These are phyloP conservation scores for Urocolius indicus DNA, from an alignment of 2,113 vertebrate species.

Conservation along the genomic window DNA sequence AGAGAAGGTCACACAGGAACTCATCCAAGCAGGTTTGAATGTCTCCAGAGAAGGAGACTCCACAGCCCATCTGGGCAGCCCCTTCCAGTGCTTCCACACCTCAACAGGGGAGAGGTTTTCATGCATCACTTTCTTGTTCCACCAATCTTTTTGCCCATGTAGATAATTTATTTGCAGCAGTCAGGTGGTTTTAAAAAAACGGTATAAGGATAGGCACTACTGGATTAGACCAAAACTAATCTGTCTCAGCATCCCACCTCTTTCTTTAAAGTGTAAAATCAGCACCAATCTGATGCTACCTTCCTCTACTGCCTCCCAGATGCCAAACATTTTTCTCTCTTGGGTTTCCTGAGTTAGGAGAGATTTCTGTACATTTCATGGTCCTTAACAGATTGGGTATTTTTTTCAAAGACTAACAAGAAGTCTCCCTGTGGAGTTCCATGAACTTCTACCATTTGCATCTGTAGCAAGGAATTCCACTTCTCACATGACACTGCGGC, in stretches of 20 bases:
- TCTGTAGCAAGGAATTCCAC: not conserved
- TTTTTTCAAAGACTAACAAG: not conserved
- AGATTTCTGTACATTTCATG: not conserved
- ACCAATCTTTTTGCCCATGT: not conserved
- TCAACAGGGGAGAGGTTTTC: not conserved
- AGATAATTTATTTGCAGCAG: not conserved
- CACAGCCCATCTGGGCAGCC: no score
- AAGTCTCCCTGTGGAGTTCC: not conserved
- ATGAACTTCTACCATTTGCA: not conserved
- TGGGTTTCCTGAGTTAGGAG: not conserved
- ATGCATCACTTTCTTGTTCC: not conserved
- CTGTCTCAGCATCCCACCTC: not conserved
- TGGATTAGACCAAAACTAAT: not conserved
- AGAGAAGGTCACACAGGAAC: no score
- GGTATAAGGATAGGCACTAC: not conserved
- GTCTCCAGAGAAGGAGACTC: no score
- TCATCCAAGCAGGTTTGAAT: no score
- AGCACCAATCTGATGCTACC: not conserved
- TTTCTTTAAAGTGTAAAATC: not conserved
- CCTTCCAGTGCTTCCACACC: no score
- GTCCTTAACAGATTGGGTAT: not conserved
- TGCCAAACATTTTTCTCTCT: not conserved
- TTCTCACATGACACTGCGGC: not conserved
- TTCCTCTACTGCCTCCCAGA: not conserved
- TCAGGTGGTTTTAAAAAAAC: not conserved